Conservation (phyloP, 2,113 vertebrate species). For the Archilochus colubris region DNA sequence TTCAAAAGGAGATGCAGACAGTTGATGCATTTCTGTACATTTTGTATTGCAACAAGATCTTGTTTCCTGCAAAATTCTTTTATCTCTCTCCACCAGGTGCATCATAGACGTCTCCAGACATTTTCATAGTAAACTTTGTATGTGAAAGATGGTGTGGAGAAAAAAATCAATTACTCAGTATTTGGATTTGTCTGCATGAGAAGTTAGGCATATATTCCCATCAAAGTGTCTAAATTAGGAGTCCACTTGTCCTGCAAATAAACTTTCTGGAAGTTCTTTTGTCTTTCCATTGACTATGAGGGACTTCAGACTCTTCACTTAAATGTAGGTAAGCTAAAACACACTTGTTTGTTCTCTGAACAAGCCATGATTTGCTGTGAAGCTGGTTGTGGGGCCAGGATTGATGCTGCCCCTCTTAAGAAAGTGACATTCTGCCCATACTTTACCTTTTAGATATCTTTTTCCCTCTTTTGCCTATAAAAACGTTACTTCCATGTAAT, state of each 20-base stretch:
- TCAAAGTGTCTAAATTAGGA: background rate
- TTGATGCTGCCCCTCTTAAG: background rate
- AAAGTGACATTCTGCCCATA: background rate
- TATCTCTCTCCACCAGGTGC: background rate
- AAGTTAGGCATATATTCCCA: background rate
- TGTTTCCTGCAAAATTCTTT: background rate
- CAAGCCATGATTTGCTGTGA: background rate
- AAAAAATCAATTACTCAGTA: background rate
- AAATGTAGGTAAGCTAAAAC: background rate
- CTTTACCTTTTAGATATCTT: background rate
- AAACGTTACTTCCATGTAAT: background rate
- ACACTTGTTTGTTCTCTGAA: background rate
- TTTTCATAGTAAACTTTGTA: background rate
- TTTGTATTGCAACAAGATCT: background rate
- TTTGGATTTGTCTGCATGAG: background rate
- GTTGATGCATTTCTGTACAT: background rate
- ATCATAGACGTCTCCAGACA: background rate
- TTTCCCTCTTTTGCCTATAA: background rate
- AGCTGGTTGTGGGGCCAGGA: background rate
- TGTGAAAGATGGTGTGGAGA: background rate
- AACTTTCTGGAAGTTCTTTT: background rate
- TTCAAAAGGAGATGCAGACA: background rate
- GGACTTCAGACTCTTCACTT: background rate
- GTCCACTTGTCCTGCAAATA: background rate
- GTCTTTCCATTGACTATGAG: background rate